Evolutionary conservation across 2,113 vertebrate species (phyloP), one percentile per base, ranked within the genome.

Genomic region (Aspiorhynchus laticeps): DNA sequence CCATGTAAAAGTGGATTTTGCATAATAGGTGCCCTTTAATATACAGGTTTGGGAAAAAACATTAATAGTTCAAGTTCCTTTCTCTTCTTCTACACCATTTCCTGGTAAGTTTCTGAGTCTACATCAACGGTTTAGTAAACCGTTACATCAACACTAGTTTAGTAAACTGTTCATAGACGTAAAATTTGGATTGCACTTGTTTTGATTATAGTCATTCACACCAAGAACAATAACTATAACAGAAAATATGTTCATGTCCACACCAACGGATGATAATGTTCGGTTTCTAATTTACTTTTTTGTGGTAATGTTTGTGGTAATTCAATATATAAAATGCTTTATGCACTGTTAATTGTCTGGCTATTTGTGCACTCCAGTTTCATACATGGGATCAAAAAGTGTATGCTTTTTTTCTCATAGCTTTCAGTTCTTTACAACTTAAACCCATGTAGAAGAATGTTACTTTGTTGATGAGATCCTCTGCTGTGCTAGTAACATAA

Each of bases 401-500:
- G 73, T 75, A 14, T 46, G 12, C 24, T 71, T 17, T 69, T 71
- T 71, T 71, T 36, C 33, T n/a, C 59, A 26, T 28, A 63, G 43
- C 63, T 31, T 71, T 83, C 28, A 24, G 19, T 71, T 71, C 46
- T 33, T 63, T 51, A 24, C 65, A 71, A 83, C 46, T 33, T 69
- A 51, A 83, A 51, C 19, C 63, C 81, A 83, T 71, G 65, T 71
- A 59, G 14, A 80, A 36, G 33, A 41, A 53, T 80, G 63, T 24
- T n/a, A 46, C 84, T 80, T 63, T 59, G 56, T 33, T 4, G 41
- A 53, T 61, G 67, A 81, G 86, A 85, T 71, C 83, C 80, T 74
- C 21, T 78, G 83, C 85, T 85, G 56, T 8, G n/a, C 48, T 76
- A 43, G 31, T 36, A 85, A 84, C 79, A 69, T 74, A 88, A 89